These are phyloP conservation scores for Alentia gelatinosa DNA, from an alignment of 2,888 invertebrate genomes.

Conservation along the genomic window DNA sequence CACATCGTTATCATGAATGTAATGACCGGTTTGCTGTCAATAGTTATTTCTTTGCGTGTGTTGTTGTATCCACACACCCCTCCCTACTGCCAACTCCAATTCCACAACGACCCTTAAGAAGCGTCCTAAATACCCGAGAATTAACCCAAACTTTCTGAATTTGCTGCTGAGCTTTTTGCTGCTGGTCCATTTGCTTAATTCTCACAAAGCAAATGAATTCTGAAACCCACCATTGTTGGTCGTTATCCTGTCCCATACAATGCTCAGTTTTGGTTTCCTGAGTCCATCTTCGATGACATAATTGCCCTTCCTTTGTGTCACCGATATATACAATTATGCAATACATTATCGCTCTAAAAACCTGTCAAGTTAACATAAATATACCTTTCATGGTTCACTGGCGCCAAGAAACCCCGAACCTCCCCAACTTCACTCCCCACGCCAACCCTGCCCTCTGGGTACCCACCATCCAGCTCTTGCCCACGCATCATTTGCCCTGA, in stretches of 20 bases:
- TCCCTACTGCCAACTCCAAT: too few relatives aligned
- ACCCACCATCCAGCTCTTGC: background rate
- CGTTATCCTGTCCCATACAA: too few relatives aligned
- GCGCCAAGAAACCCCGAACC: background rate
- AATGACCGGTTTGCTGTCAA: background rate
- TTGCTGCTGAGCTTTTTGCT: too few relatives aligned
- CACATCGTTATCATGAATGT: slow-evolving; percentile 13
- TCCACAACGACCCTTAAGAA: too few relatives aligned
- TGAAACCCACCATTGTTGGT: background rate
- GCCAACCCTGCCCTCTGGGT: background rate
- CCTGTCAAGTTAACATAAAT: background rate
- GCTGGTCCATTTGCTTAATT: too few relatives aligned
- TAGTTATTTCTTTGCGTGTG: background rate
- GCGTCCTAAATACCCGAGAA: too few relatives aligned
- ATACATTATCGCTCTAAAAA: background rate
- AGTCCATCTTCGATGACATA: background rate
- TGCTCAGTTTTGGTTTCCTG: too few relatives aligned
- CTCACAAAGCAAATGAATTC: background rate
- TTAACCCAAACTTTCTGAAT: too few relatives aligned
- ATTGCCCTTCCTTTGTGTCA: background rate
- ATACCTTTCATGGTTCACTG: background rate
- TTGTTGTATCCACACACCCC: background rate
- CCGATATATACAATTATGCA: background rate
- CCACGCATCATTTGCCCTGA: background rate
- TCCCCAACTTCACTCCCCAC: background rate